Base-by-base conservation (phyloP, 2,888 invertebrate genomes). In the Brenthis hecate region DNA sequence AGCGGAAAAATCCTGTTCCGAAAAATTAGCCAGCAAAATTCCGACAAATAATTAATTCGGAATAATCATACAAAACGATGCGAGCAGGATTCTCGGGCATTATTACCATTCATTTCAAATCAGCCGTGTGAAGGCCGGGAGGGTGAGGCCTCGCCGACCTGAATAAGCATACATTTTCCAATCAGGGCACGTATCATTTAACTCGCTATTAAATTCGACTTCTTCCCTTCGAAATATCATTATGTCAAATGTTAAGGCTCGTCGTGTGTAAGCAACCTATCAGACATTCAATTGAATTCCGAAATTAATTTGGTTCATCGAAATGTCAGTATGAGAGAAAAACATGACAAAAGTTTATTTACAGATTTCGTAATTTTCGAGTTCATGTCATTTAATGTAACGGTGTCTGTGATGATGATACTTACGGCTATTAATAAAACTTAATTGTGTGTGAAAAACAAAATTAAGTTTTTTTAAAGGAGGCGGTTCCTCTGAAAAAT, bases 101-200 rank as follows among this genome's bases (percentile, higher is more conserved):
- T 92, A 92, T 92, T 92, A 87, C 90, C 91, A 92, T 92, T 92
- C 92, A 92, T 92, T 92, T 91, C 87, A 91, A 92, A 91, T 89
- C 91, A 91, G 87, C 88, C 92, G 89, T 88, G 86, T 87, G 86
- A 85, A 85, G 87, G 84, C 78, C 75, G 85, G 84, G 85, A 81
- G 83, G 84, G 81, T 76, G 73, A 79, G 80, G 83, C 80, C 80
- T 78, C 82, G 84, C 82, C 89, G 89, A 88, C 88, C 88, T 92
- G 92, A 92, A 92, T 92, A 91, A 91, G 88, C 91, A 91, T 91
- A 92, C 91, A 92, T 92, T 92, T 92, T 92, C 92, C 92, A 92
- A 92, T 92, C 91, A 92, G 89, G 85, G 84, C 91, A 92, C 92
- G 92, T 92, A 91, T 92, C 91, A 92, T 92, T 92, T 90, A 92